Base-by-base conservation (phyloP, 2,888 invertebrate species). In the Agrochola litura region DNA sequence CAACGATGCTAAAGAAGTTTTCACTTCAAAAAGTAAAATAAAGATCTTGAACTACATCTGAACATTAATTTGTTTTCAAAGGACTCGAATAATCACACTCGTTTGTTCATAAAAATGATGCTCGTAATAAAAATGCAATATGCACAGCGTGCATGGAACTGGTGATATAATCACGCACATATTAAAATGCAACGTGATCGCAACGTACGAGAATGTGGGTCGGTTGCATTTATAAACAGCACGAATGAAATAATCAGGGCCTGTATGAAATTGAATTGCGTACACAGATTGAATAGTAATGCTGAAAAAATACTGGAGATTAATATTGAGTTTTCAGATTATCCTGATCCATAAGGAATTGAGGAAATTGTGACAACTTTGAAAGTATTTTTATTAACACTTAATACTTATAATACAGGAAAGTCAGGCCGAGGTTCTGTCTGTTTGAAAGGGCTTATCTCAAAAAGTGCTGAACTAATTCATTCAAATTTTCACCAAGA, bases 271-370 rank as follows among this genome's bases (percentile, higher is more conserved):
- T 76, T 81, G 61, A 81, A 83, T 66, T 70, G 52, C 76, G 63
- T 46, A 76, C 69, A 63, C 72, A 76, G 63, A 81, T 76, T 85
- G 85, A 81, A 81, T 81, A 58, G 82, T 71, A 58, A 82, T 85
- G 69, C 52, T 81, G 66, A 1, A 10, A 70, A 79, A 73, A 70
- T 79, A 74, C 54, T 61, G 56, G 30, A 25, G 52, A 60, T 68
- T 41, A 46, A 49, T 76, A 41, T 41, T 49, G 22, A 22, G 10
- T 54, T 69, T n/a, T n/a, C 12, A 6, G 14, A n/a, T 66, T 41
- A 65, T 73, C 6, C 6, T 30, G 9, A 8, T 56, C 30, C 12
- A 14, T 58, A 22, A 58, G 16, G 16, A 56, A 30, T 41, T 25
- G 16, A 19, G 16, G 6, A 19, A n/a, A 41, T 30, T 41, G 14